Base-by-base conservation (phyloP, 2,797 vertebrate genomes). In the Huso huso region DNA sequence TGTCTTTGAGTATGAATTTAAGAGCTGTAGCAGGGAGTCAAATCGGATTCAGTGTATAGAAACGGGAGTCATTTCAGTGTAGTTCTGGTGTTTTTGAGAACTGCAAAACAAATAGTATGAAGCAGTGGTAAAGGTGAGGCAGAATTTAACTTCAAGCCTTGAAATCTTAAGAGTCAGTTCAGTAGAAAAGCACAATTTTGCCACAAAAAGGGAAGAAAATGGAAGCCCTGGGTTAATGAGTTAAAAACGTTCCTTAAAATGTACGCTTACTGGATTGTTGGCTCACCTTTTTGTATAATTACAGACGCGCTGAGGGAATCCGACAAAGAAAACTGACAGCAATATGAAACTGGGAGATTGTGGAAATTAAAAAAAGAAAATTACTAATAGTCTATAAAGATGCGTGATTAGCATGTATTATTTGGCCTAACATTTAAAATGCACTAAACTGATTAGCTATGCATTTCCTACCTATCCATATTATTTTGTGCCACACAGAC, bases 401-500 rank as follows among this genome's bases (percentile, higher is more conserved):
- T 65, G 74, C 70, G 71, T 82, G 76, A 81, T 82, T 74, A 75
- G 80, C 75, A 72, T 75, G 70, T 70, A 66, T 57, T 65, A 66
- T 68, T 23, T 7, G 48, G 64, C 68, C 78, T 76, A 81, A 81
- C 76, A 74, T 23, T 8, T 11, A 63, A 48, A 64, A 53, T 55
- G 78, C 81, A 8, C 10, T 82, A 78, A 80, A 78, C 68, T 75
- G 81, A 85, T 82, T 83, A 80, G 77, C 75, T 66, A 69, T 72
- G 77, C 74, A 67, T 78, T 68, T 64, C 37, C 63, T 59, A 51
- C 67, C 5, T 61, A 49, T 63, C 72, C 66, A 37, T 37, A 37
- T 37, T 37, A 37, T 37, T 81, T 84, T 81, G 82, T 87, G 84
- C 87, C 80, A 73, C 77, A 80, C 82, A 79, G 88, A 91, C 87